Evolutionary conservation across 2,888 invertebrate genomes (phyloP).

Genomic region (Dryococelus australis): DNA sequence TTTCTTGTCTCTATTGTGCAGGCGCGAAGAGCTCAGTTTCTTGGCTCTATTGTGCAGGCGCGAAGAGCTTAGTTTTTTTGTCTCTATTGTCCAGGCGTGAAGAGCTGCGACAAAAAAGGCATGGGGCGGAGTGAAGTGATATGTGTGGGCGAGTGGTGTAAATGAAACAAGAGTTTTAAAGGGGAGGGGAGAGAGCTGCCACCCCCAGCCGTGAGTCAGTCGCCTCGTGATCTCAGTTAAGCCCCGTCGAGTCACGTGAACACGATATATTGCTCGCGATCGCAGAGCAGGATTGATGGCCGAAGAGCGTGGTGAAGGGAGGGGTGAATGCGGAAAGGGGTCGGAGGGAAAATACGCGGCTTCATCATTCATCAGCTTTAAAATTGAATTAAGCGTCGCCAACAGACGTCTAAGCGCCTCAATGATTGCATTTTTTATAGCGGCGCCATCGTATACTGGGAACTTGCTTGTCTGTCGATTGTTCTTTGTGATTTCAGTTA

Average conservation of each 20-base stretch:
- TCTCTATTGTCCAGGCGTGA: no score
- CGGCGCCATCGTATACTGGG: not conserved
- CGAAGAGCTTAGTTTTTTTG: no score
- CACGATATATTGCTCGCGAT: constrained; percentile 7
- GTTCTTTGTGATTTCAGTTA: no score
- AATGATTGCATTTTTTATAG: not conserved
- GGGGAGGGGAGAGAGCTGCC: not conserved
- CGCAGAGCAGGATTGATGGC: not conserved
- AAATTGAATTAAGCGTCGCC: not conserved
- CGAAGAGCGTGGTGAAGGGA: not conserved
- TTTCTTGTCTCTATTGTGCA: no score
- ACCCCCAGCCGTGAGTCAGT: not conserved
- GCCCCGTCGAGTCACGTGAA: constrained; percentile 1
- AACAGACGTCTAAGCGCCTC: not conserved
- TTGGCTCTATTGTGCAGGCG: no score
- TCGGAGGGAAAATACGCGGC: not conserved
- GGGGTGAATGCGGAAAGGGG: not conserved
- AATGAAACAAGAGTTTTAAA: not conserved
- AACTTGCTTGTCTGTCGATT: not conserved
- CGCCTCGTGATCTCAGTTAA: constrained; percentile 3
- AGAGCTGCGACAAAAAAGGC: not conserved
- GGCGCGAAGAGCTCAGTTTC: no score
- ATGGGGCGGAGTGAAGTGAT: not conserved
- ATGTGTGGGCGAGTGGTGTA: not conserved
- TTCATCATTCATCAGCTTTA: not conserved